Base-by-base conservation (phyloP, 2,113 vertebrate species). In the Hypanus sabinus region DNA sequence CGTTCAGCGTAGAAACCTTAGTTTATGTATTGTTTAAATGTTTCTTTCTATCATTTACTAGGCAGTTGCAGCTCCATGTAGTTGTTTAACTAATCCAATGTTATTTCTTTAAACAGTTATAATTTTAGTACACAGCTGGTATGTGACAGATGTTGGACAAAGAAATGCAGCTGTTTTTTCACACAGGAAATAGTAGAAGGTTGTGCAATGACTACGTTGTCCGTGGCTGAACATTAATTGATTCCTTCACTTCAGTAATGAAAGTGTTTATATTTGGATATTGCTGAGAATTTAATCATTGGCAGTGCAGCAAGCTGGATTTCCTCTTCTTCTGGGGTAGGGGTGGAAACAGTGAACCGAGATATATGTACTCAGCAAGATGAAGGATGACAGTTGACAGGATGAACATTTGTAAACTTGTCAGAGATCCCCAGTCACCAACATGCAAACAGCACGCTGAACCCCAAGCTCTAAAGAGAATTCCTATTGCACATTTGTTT, bases 71-170 rank as follows among this genome's bases (percentile, higher is more conserved):
- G 38, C 70, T 73, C 38, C 91, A 73, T 14, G 71, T 93, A 55
- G 68, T 93, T 93, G 36, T 71, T 73, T 93, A 93, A 75, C 91
- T 93, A 93, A 93, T 73, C 38, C 46, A 55, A 70, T 93, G 91
- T 93, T 93, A 36, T 93, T 93, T 93, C 91, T 93, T 90, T 93
- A 93, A 93, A 93, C 91, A 75, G 91, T 93, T 93, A 71, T 73
- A 93, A 93, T 93, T 93, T 73, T 55, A 75, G 24, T 75, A 36
- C 91, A 93, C 91, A 93, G 68, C 38, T 93, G 91, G 91, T 73
- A 55, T 93, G 91, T 93, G 91, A 93, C 91, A 93, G 91, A 93
- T 93, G 91, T 93, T 93, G 91, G 68, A 93, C 91, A 93, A 93
- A 93, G 91, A 75, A 93, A 73, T 93, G 73, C 91, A 93, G 91